Evolutionary conservation across 64 coral and sea anemone species (phyloP).

Genomic region (Pachyseris speciosa): DNA sequence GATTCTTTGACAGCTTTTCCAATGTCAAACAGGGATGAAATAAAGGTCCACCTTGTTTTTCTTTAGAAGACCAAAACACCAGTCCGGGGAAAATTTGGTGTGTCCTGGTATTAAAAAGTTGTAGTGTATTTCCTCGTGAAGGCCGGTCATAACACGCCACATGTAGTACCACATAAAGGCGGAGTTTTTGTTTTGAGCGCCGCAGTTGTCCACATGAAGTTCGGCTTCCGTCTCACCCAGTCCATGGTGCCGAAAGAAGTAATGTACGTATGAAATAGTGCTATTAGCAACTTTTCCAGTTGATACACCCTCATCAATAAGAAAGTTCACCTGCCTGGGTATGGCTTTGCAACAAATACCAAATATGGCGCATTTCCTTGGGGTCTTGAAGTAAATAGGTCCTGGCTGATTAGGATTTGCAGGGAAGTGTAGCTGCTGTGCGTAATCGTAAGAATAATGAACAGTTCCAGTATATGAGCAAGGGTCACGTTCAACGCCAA

Average conservation of each 20-base stretch:
- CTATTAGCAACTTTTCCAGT: slow-evolving; percentile 1
- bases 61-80: background rate
- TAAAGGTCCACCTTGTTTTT: background rate
- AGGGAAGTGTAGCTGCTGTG: background rate
- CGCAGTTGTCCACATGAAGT: slow-evolving; percentile 37
- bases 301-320: background rate
- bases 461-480: slow-evolving; percentile 6
- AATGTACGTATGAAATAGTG: slow-evolving; percentile 1
- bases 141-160: background rate
- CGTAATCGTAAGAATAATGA: slow-evolving; percentile 41
- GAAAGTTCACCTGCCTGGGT: background rate
- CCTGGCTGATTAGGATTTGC: background rate
- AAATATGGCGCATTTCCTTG: background rate
- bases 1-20: slow-evolving; percentile 1
- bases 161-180: background rate
- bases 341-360: background rate
- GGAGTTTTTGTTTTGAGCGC: slow-evolving; percentile 16
- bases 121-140: background rate
- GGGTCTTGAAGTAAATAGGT: slow-evolving; percentile 12
- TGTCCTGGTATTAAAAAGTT: background rate
- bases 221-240: background rate
- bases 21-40: background rate
- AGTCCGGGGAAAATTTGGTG: slow-evolving; percentile 19
- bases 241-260: background rate
- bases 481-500: background rate